A percentile compares a stretch with the other conserved stretches of the same genome.
These are phyloP conservation scores for Crocodylus rhombifer DNA, from an alignment of 2,797 vertebrate genomes.

Conservation along the genomic window DNA sequence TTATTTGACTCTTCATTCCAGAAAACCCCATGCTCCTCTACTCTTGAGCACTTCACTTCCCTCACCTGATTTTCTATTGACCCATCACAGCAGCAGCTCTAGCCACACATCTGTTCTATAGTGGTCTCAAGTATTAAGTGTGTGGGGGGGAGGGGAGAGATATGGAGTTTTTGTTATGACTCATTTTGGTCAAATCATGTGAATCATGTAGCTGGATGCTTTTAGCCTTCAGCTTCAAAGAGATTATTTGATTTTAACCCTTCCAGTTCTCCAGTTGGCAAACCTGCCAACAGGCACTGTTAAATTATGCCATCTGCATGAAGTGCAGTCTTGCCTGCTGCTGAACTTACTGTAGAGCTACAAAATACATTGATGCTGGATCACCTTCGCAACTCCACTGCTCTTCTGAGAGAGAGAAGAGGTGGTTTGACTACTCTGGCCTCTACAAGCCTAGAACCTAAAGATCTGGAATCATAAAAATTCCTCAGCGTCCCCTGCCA, in stretches of 20 bases:
- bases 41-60: neutral
- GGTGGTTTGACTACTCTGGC: neutral
- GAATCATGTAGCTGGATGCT: neutral
- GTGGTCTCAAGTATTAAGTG: neutral
- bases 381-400: neutral
- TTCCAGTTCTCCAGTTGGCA: neutral
- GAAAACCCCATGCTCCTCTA: neutral
- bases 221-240: neutral
- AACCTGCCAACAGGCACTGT: neutral
- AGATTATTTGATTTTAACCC: neutral
- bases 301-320: neutral
- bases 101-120: neutral
- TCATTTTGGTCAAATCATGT: neutral
- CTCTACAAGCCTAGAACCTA: neutral
- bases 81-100: neutral
- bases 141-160: neutral
- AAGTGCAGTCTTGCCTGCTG: neutral
- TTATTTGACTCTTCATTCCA: neutral
- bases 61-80: neutral
- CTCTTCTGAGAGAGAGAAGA: accelerated
- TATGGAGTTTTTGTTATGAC: neutral
- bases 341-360: neutral
- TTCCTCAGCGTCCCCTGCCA: neutral
- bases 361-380: neutral
- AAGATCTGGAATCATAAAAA: neutral